Base-by-base conservation (phyloP, 92 coral and sea anemone genomes). In the Pocillopora grandis region DNA sequence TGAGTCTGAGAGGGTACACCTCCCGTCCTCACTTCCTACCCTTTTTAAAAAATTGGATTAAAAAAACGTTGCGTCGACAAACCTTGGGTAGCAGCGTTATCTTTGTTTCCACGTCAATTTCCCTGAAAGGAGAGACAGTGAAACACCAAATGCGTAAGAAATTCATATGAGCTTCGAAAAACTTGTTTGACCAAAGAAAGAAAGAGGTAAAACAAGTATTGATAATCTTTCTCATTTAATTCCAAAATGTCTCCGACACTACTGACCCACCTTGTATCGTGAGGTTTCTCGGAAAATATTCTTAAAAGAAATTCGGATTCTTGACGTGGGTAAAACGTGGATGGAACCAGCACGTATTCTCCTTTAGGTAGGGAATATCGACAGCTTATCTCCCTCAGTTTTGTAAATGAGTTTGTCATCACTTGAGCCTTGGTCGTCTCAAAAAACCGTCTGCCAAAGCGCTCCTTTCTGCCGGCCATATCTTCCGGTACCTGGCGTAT, bases 351-450 rank as follows among this genome's bases (percentile, higher is more conserved):
- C 42, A 93, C 84, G 88, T 93, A 93, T 36, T 91, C 93, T 12
- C 95, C 97, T 16, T 89, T 90, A 21, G 85, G 84, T 13, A 93
- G 81, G 12, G 87, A 86, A 71, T 90, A 91, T 2, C 97, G 91
- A 58, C 95, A 87, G 35, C 92, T 88, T 68, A 93, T 91, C 76
- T 93, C 97, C 35, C 97, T 92, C 27, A 93, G 83, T 52, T 89
- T 93, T 55, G 95, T 89, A 66, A 93, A 93, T 0, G 97, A 91
- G 70, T 88, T 92, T 13, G 95, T 93, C 95, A 93, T 93, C 64
- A 72, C 90, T 27, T 75, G 80, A 3, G 97, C 95, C 77, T 92
- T 93, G 71, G 88, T 91, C 31, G 90, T 90, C 86, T 93, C 95
- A 71, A 93, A 93, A 68, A 93, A 93, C n/a, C 76, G n/a, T 14